Base-by-base conservation (phyloP, 2,888 invertebrate genomes). In the Chironomus riparius region DNA sequence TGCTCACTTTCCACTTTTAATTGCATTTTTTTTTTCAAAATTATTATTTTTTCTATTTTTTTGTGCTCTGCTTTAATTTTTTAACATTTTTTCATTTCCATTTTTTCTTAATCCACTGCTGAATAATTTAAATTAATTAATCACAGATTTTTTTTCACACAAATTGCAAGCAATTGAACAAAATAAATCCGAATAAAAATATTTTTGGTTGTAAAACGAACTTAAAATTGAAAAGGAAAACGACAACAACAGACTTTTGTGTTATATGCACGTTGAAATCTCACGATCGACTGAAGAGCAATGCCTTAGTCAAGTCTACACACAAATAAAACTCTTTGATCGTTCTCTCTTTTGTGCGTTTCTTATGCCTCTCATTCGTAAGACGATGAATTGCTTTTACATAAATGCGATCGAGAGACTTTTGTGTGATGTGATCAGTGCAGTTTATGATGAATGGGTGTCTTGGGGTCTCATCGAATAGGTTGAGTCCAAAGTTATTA, bases 1-100 rank as follows among this genome's bases (percentile, higher is more conserved):
- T 38, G 38, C 10, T 71, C 71, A 71, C 50, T 56, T 71, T 47
- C 71, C 50, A 65, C 65, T 65, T 65, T 65, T 12, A 65, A 65
- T 65, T 65, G 65, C 65, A 65, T 65, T 65, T 65, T 65, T 28
- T 28, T 24, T 24, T 24, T 28, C 1, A 3, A 4, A 65, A 56
- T 56, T 65, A 21, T 21, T 65, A 10, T 65, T 65, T 24, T 21
- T 65, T 22, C 18, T 56, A n/a, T 56, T 56, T 56, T 56, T 56
- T 18, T 56, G 38, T 38, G 38, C 38, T 38, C 38, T 38, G 38
- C 38, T 38, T 38, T 38, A 38, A 38, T 18, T 50, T 15, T 50
- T 65, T 65, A 12, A 13, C 24, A 65, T 56, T 56, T 24, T 24
- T 65, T 65, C 22, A 12, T 6, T 65, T 4, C 21, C 24, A 13